Base-by-base conservation (phyloP, 2,797 vertebrate genomes). In the Arrhamphus sclerolepis region DNA sequence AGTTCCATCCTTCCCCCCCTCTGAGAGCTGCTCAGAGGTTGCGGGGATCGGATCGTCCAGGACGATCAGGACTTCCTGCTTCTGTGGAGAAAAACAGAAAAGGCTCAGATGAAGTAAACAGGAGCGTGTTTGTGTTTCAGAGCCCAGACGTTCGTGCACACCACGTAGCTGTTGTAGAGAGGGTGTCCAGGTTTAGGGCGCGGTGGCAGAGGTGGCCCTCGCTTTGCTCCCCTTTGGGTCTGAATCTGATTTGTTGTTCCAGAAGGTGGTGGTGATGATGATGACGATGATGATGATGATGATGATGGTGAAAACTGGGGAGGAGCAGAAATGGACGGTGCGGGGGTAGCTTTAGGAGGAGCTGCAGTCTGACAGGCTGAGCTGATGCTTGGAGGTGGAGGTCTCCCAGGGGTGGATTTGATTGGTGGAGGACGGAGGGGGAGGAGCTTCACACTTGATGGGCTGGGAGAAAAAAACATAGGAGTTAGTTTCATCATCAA, bases 161-260 rank as follows among this genome's bases (percentile, higher is more conserved):
- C 96, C 90, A 75, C 76, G 55, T 94, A 93, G 73, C 90, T 94
- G 77, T 48, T 93, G 62, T 93, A 97, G 16, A 97, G 94, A 1
- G 94, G 95, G 81, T 98, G 97, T 83, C 97, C 96, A 0, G 95
- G 94, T 77, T 92, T 95, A 18, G 97, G 97, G 47, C 97, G 93
- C 46, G 97, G 96, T 26, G 97, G 97, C 63, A 98, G 94, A 29
- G 94, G 92, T 1, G 95, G 96, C 42, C 96, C 94, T 87, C 85
- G 91, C 86, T 87, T 95, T 40, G 85, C 72, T 20, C 86, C 73
- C 65, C 77, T 84, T 50, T 93, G 92, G 74, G 89, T 86, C 80
- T 90, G 93, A 67, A 78, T 85, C 53, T 90, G 85, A 85, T 78
- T 82, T 70, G 75, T 51, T 16, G 86, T 69, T 13, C 90, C 84